Percentiles rank a stretch among this genome's conserved stretches.
These are phyloP conservation scores for Calliphora vomitoria DNA, from an alignment of 2,888 invertebrate species.

Conservation along the genomic window DNA sequence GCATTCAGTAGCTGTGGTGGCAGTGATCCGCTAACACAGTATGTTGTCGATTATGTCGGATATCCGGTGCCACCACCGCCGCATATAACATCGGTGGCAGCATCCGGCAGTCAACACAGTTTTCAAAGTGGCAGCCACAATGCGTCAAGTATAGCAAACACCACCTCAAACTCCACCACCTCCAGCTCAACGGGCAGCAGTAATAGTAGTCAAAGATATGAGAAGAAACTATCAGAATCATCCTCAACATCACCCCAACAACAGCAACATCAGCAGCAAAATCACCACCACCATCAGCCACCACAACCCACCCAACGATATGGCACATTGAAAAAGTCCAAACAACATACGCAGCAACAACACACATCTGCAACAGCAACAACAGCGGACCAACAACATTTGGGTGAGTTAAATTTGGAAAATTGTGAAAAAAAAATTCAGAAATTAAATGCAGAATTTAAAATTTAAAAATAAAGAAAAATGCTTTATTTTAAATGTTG, in stretches of 20 bases:
- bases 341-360: slow-evolving; percentile 78
- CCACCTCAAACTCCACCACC: slow-evolving; percentile 60
- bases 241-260: slow-evolving; percentile 42
- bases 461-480: background rate
- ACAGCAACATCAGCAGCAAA: slow-evolving; percentile 50
- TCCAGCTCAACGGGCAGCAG: slow-evolving; percentile 52
- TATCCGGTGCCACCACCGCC: slow-evolving; percentile 79
- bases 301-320: slow-evolving; percentile 77
- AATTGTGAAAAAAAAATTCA: background rate
- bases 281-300: slow-evolving; percentile 43
- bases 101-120: slow-evolving; percentile 80
- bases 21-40: slow-evolving; percentile 75
- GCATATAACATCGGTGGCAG: slow-evolving; percentile 80
- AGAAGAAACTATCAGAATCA: slow-evolving; percentile 48
- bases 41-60: slow-evolving; percentile 80
- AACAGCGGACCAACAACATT: slow-evolving; percentile 77
- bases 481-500: background rate
- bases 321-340: slow-evolving; percentile 80
- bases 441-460: background rate
- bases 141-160: slow-evolving; percentile 59
- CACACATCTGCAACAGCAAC: slow-evolving; percentile 76
- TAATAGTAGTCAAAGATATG: slow-evolving; percentile 69
- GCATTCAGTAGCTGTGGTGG: slow-evolving; percentile 75
- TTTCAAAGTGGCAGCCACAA: slow-evolving; percentile 76
- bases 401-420: slow-evolving; percentile 77